Percentiles rank a stretch among this genome's conserved stretches.
These are phyloP conservation scores for Tenualosa thibaudeaui DNA, from an alignment of 2,797 vertebrate genomes.

Conservation along the genomic window DNA sequence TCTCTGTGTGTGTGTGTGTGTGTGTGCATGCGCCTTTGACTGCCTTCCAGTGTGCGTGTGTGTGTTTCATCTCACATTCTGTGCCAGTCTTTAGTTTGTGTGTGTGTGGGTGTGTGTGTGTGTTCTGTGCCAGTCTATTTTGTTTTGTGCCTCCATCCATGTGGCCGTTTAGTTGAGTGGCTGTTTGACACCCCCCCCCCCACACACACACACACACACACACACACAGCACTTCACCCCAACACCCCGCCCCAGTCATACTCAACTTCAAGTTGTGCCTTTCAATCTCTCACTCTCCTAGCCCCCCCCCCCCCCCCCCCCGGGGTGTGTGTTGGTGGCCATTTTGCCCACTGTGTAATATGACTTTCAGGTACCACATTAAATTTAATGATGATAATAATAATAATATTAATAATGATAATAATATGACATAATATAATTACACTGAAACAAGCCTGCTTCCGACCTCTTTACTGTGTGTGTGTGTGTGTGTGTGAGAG, in stretches of 20 bases:
- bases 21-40: no score
- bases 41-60: conserved; percentile 47
- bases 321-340: conserved; percentile 50
- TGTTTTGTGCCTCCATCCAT: conserved; percentile 38
- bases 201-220: not conserved
- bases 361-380: conserved; percentile 81
- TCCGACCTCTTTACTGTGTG: not conserved
- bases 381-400: conserved; percentile 70
- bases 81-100: conserved; percentile 42
- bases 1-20: no score
- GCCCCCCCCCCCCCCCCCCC: not conserved
- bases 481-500: not conserved
- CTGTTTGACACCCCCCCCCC: conserved; percentile 32
- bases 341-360: conserved; percentile 63
- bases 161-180: conserved; percentile 50
- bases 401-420: conserved; percentile 55
- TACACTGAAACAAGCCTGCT: conserved; percentile 71
- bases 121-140: conserved; percentile 71
- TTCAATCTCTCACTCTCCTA: conserved; percentile 38
- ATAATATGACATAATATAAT: conserved; percentile 81
- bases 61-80: conserved; percentile 50
- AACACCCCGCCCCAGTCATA: conserved; percentile 43
- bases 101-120: conserved; percentile 51
- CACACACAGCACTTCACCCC: not conserved
- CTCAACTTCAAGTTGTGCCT: conserved; percentile 71